phyloP scores from a whole-genome alignment of 2,888 invertebrate genomes.

The Spisula solida region DNA sequence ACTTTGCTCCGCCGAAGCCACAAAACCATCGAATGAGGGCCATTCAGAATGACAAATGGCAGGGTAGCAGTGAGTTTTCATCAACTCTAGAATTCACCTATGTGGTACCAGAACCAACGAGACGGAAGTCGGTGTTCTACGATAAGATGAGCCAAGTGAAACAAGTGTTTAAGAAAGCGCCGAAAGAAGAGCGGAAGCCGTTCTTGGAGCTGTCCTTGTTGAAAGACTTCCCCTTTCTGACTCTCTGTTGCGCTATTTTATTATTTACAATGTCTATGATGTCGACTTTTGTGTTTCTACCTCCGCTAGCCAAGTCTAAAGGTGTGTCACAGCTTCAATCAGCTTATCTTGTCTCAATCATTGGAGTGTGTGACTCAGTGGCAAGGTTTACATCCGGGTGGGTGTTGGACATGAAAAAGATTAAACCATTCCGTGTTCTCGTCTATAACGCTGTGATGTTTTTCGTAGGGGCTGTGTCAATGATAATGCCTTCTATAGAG shows the following conservation, averaged over 20 bases:
- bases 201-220: constrained; percentile 72
- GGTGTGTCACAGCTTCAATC: constrained; percentile 87
- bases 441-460: constrained; percentile 75
- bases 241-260: constrained; percentile 72
- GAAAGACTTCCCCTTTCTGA: constrained; percentile 73
- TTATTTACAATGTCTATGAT: constrained; percentile 76
- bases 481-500: constrained; percentile 70
- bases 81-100: constrained; percentile 68
- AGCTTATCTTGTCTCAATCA: constrained; percentile 93
- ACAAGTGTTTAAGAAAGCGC: constrained; percentile 50
- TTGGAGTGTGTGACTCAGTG: constrained; percentile 96
- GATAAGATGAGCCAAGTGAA: constrained; percentile 62
- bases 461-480: constrained; percentile 69
- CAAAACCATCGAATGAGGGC: constrained; percentile 35
- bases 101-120: constrained; percentile 56
- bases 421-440: constrained; percentile 70
- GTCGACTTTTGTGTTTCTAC: constrained; percentile 77
- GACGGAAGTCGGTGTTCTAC: constrained; percentile 63
- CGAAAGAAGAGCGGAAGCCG: constrained; percentile 53
- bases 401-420: constrained; percentile 75
- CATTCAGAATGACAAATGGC: constrained; percentile 54
- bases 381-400: constrained; percentile 91
- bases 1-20: constrained; percentile 40
- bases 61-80: constrained; percentile 63
- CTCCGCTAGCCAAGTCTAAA: constrained; percentile 74